phyloP scores from a whole-genome alignment of 2,113 vertebrate species.

The Saccopteryx bilineata region DNA sequence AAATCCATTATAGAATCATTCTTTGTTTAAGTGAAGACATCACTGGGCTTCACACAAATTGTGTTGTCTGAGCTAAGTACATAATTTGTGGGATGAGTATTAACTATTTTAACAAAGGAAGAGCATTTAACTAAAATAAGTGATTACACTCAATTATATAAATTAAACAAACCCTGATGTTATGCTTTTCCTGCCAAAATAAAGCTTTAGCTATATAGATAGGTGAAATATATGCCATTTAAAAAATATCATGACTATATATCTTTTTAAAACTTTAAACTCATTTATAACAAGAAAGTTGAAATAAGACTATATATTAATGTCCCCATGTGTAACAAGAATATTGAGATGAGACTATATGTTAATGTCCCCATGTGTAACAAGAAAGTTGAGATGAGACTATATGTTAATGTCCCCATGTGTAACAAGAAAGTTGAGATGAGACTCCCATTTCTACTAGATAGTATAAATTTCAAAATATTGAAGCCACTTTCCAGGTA shows the following conservation, averaged over 20 bases:
- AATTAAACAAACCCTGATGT: conserved; percentile 31
- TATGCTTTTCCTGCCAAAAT: neutral
- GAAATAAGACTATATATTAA: too few species aligned
- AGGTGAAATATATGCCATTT: neutral
- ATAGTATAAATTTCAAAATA: neutral
- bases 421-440: conserved; percentile 34
- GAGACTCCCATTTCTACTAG: neutral
- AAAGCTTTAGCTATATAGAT: neutral
- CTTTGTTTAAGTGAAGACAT: neutral
- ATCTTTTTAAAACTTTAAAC: neutral
- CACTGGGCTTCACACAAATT: neutral
- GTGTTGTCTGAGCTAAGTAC: neutral
- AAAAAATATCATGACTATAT: neutral
- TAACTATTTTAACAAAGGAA: conserved; percentile 12
- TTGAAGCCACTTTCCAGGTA: neutral
- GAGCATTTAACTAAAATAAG: neutral
- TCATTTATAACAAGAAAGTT: too few species aligned
- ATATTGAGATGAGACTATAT: too few species aligned
- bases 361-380: neutral
- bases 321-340: too few species aligned
- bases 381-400: neutral
- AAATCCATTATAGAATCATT: neutral
- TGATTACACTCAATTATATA: neutral
- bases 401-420: neutral
- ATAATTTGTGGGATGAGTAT: neutral